Base-by-base conservation (phyloP, 2,113 vertebrate genomes). In the Mionectes macconnelli region DNA sequence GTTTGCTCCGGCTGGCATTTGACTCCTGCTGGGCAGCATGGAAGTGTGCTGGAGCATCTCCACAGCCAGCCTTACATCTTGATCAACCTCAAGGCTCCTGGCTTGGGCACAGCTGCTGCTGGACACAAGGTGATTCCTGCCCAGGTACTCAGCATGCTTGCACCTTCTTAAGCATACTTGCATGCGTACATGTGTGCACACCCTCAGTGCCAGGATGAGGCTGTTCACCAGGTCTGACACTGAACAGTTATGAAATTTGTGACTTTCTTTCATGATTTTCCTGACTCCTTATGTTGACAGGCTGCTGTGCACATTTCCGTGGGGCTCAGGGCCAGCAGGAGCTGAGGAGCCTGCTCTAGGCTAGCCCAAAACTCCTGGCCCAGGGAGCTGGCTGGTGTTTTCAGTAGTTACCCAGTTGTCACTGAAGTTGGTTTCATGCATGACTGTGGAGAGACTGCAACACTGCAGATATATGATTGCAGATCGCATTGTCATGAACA, bases 141-240 rank as follows among this genome's bases (percentile, higher is more conserved):
- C 17, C 21, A 44, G 57, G n/a, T 75, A 15, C 0, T 1, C 1
- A 31, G 42, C 20, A 23, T 3, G 20, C 42, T 63, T 72, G n/a
- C 62, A 72, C 39, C 39, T 79, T 78, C 47, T 56, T 57, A 39
- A 84, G 31, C 24, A 78, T 30, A 33, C 12, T 16, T 56, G 45
- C 53, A 15, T 0, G 0, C 2, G 1, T 5, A 4, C 0, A 1
- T 39, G 22, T 77, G 31, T 0, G 0, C 3, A 1, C 19, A 30
- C 20, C 30, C n/a, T 49, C 60, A 16, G 60, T 33, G 37, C 40
- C 55, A 63, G 52, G 27, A 47, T 74, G 24, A 77, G 27, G 63
- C 40, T 77, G 59, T 47, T 89, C n/a, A 22, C 37, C 31, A 60
- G 33, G 20, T 73, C 31, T 25, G 0, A 45, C 33, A 40, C 11